Conservation (phyloP, 2,888 invertebrate species). For the Troides oblongomaculatus region DNA sequence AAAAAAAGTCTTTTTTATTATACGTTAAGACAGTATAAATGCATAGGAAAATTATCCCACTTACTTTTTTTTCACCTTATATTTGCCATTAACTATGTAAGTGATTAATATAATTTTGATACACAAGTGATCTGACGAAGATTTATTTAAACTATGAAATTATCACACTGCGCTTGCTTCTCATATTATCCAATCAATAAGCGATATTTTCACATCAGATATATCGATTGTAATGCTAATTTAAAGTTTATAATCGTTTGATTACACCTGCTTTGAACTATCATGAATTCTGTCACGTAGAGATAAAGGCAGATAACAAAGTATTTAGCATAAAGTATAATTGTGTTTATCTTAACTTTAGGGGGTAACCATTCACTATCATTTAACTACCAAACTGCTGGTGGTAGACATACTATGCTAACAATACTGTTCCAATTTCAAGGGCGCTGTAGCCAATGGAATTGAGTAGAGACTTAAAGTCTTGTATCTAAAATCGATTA, state of each 20-base stretch:
- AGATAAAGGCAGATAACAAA: slow-evolving; percentile 36
- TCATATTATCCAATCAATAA: background rate
- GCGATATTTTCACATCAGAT: slow-evolving; percentile 1
- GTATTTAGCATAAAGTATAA: slow-evolving; percentile 30
- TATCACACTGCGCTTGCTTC: background rate
- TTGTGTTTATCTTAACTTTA: background rate
- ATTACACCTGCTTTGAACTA: slow-evolving; percentile 16
- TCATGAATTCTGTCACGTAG: slow-evolving; percentile 39
- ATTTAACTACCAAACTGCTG: too few species aligned
- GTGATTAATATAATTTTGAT: background rate
- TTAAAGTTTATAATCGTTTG: slow-evolving; percentile 32
- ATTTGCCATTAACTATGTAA: background rate
- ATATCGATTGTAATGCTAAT: background rate
- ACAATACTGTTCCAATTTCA: too few species aligned
- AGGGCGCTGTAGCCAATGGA: too few species aligned
- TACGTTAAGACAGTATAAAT: too few species aligned
- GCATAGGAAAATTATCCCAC: background rate
- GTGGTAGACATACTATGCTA: too few species aligned
- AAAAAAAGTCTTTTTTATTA: too few species aligned
- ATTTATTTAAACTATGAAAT: slow-evolving; percentile 4
- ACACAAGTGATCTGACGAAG: slow-evolving; percentile 1
- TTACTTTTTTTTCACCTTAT: slow-evolving; percentile 1
- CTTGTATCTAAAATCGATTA: too few species aligned
- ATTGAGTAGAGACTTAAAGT: too few species aligned
- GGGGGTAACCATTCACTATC: background rate